Evolutionary conservation across 2,888 invertebrate species (phyloP), one percentile per base, ranked within the genome.

Genomic region (Altica lythri): DNA sequence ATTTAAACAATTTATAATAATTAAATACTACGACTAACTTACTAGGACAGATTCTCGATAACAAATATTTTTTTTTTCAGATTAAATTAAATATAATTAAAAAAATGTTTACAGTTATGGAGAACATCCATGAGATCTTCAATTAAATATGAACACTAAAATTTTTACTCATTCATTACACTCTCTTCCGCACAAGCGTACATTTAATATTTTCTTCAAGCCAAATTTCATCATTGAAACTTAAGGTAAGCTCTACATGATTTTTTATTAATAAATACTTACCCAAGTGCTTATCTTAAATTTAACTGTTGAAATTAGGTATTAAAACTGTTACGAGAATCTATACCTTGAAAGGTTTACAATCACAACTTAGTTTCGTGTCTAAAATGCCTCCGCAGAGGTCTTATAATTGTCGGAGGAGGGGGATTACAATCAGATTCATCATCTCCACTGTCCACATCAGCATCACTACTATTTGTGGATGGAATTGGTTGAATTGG

Each of bases 401-500:
- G 78, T 63, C 75, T 72, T 51, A 74, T 75, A 57, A 71, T 70
- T 19, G 73, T 69, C 5, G 74, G 72, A 4, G 75, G 74, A 12
- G 73, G 72, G n/a, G 73, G 72, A 63, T 76, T 75, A 53, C 72
- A 74, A 56, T 75, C 76, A 5, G 74, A 74, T 53, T 74, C 76
- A 55, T 91, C 90, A 60, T 86, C 89, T 42, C 83, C 85, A 53
- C 90, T 90, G 77, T 92, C 91, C 4, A 91, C 91, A 74, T 91
- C 91, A 53, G 91, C 92, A 69, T 68, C 68, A 32, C 91, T 91
- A 67, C 91, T 92, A 69, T 92, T 92, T 27, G 90, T 91, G 63
- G 90, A 90, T 6, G 88, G 86, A 14, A 89, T 82, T 12, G 87
- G 86, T 59, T 87, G 84, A 85, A 52, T 83, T 77, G 59, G 84